Evolutionary conservation across 2,888 invertebrate species (phyloP), one percentile per base, ranked within the genome.

Genomic region (Caenorhabditis zanzibari): DNA sequence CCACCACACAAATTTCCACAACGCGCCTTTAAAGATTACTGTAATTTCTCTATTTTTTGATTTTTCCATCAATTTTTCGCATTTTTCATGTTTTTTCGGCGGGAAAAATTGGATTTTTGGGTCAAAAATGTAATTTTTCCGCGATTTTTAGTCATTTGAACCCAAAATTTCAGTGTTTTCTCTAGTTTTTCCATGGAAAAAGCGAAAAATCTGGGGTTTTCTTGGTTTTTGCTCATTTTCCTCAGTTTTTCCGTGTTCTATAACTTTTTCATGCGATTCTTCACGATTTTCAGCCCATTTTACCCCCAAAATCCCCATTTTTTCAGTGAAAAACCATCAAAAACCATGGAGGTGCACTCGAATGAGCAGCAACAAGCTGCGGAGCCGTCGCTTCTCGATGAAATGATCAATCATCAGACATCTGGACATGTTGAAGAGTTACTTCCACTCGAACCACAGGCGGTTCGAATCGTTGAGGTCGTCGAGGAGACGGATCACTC

Each of bases 391-490:
- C 28, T 38, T 26, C 26, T 19, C 32, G 41, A 47, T 12, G 49
- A 19, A 9, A 24, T 54, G 54, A 54, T 54, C 14, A 24, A 64
- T 19, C 71, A 72, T 24, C 32, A 32, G 32, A n/a, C n/a, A n/a
- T 22, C 80, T 12, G 80, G 80, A 35, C 72, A 66, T 24, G 66
- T 74, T 12, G 73, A 81, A 47, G 68, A 73, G 24, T 16, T 77
- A 9, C 69, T 77, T 32, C 44, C 35, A 1, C 9, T 35, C 24
- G 58, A 59, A 32, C 80, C 80, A 64, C 84, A 83, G 22, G 86
- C 87, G 12, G 85, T 86, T 24, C 73, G 86, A 26, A 82, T 87
- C 26, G 87, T 87, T n/a, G 84, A 87, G 73, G 87, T 87, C 28
- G 85, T 83, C 52, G 87, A 86, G 69, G 86, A 82, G n/a, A 54